phyloP scores from a whole-genome alignment of 2,113 vertebrate species.

The Rousettus leschenaultii region DNA sequence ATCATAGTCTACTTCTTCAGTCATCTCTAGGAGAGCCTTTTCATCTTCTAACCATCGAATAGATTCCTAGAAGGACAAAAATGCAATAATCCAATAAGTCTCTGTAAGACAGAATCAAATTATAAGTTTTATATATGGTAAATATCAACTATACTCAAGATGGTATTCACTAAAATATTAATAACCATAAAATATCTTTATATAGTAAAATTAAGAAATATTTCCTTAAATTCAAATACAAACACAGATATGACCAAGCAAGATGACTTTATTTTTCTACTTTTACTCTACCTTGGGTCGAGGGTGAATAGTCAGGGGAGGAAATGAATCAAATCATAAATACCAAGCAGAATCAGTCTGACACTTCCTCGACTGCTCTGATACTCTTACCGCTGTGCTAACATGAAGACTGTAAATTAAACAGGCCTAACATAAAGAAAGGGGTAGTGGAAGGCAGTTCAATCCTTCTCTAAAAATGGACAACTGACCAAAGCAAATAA shows the following conservation, averaged over 20 bases:
- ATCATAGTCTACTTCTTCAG: constrained; percentile 98
- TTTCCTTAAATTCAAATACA: constrained; percentile 20
- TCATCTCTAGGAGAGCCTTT: constrained; percentile 97
- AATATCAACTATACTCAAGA: not conserved
- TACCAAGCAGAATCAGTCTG: not conserved
- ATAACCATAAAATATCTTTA: not conserved
- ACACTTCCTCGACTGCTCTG: not conserved
- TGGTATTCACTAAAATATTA: constrained; percentile 25
- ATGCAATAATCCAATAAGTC: not conserved
- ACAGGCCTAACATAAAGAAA: not conserved
- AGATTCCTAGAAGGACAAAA: constrained; percentile 87
- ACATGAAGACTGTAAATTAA: not conserved
- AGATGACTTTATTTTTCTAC: not conserved
- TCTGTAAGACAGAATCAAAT: constrained; percentile 1
- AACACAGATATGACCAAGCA: not conserved
- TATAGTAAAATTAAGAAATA: constrained; percentile 9
- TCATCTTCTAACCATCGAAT: constrained; percentile 98
- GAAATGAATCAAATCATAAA: not conserved
- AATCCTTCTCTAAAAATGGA: not conserved
- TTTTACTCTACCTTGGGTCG: not conserved
- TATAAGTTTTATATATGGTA: not conserved
- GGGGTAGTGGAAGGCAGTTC: not conserved
- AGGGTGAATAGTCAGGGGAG: not conserved
- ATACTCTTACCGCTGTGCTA: not conserved
- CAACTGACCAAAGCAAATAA: not conserved